A percentile compares a stretch with the other conserved stretches of the same genome.
Conservation (phyloP, 2,888 invertebrate species). For the Rotaria magnacalcarata region DNA sequence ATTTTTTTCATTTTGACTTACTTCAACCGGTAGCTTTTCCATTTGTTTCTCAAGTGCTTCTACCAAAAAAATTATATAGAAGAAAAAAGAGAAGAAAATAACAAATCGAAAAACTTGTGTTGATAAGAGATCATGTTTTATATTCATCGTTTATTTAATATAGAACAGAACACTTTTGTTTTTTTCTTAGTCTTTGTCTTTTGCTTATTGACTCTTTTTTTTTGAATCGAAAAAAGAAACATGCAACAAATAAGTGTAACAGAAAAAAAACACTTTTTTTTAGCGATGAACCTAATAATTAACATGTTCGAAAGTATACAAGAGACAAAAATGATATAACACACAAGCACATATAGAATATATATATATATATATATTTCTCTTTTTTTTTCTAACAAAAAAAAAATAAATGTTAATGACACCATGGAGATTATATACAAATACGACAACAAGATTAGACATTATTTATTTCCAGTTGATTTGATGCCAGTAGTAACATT, state of each 20-base stretch:
- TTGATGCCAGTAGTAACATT: neutral
- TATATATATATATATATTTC: neutral
- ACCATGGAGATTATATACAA: neutral
- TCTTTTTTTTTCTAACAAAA: neutral
- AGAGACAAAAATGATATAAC: neutral
- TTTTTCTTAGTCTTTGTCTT: neutral
- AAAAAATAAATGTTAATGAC: constrained; percentile 17
- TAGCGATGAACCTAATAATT: neutral
- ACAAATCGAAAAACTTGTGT: neutral
- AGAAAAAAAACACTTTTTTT: neutral
- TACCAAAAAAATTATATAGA: neutral
- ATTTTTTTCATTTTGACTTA: neutral
- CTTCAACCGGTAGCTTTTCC: neutral
- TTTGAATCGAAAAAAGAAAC: neutral
- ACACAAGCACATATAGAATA: neutral
- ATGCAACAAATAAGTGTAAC: neutral
- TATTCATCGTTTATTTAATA: constrained; percentile 1
- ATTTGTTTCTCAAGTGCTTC: neutral
- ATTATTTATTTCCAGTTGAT: neutral
- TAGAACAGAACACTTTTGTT: neutral
- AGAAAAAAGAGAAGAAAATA: neutral
- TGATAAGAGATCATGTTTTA: neutral
- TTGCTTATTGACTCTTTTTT: neutral
- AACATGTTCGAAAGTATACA: neutral
- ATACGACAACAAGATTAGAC: neutral